Evolutionary conservation across 1,140 invertebrate species (phyloP).

Genomic region (Neodiprion virginianus): DNA sequence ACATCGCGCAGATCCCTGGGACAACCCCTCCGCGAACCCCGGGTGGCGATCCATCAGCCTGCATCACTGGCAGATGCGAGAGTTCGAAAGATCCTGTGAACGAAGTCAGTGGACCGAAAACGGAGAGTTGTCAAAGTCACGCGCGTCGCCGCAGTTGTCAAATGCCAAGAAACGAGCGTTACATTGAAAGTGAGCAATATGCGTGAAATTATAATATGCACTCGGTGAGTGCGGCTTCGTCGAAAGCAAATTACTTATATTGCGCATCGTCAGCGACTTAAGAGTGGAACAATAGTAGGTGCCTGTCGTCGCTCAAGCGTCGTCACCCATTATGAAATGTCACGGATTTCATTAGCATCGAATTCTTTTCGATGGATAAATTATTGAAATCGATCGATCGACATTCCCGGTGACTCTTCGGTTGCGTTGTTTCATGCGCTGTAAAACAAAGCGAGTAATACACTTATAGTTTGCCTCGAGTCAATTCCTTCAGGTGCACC

Average conservation of each 20-base stretch:
- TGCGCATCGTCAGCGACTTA: not conserved
- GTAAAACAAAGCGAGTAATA: not conserved
- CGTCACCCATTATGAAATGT: not conserved
- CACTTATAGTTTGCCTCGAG: not conserved
- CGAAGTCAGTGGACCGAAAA: not conserved
- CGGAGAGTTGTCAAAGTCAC: not conserved
- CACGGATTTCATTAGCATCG: not conserved
- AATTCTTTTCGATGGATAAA: not conserved
- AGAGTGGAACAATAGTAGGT: not conserved
- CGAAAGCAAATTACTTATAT: not conserved
- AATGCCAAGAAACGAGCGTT: slow-evolving; percentile 12
- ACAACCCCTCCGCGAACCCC: slow-evolving; percentile 26
- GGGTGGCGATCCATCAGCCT: slow-evolving; percentile 46
- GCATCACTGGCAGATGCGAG: slow-evolving; percentile 44
- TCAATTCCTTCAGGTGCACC: not conserved
- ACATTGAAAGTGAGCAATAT: too few relatives aligned
- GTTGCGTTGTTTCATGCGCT: too few relatives aligned
- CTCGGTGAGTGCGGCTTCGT: too few relatives aligned
- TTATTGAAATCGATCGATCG: too few relatives aligned
- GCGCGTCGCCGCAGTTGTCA: not conserved
- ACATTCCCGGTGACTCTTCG: too few relatives aligned
- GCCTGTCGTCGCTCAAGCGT: not conserved
- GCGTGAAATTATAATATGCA: too few relatives aligned
- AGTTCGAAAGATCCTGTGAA: not conserved
- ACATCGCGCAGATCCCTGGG: not conserved